These are phyloP conservation scores for Ornithoptera alexandrae DNA, from an alignment of 2,888 invertebrate species.

Conservation along the genomic window DNA sequence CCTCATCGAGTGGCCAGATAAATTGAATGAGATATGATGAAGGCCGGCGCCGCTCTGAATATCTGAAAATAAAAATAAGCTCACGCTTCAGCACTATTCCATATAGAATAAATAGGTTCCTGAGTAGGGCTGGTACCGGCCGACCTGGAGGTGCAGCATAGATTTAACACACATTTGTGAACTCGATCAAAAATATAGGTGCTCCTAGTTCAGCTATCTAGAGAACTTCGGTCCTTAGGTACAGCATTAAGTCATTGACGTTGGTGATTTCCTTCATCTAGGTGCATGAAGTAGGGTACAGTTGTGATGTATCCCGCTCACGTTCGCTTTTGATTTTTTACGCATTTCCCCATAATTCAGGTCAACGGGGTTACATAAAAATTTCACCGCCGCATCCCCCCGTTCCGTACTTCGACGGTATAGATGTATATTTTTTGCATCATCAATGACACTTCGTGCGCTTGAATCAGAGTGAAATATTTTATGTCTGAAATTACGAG, in stretches of 20 bases:
- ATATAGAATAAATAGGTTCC: no score
- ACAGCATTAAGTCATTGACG: not conserved
- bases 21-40: conserved; percentile 68
- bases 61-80: no score
- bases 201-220: no score
- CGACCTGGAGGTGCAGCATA: no score
- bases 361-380: not conserved
- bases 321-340: no score
- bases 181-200: no score
- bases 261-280: conserved; percentile 10
- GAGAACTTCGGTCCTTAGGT: no score
- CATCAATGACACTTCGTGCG: conserved; percentile 22
- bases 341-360: not conserved
- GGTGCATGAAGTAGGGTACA: conserved; percentile 17
- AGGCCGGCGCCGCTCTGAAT: not conserved
- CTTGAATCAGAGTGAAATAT: conserved; percentile 8
- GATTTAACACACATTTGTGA: no score
- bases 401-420: no score
- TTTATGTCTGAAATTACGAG: conserved; percentile 10
- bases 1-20: conserved; percentile 71
- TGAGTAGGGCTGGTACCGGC: no score
- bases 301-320: no score
- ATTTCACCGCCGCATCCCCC: not conserved
- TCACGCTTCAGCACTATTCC: no score
- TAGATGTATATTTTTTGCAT: conserved; percentile 10